Evolutionary conservation across 2,113 vertebrate species (phyloP).

Genomic region (Oenanthe melanoleuca): DNA sequence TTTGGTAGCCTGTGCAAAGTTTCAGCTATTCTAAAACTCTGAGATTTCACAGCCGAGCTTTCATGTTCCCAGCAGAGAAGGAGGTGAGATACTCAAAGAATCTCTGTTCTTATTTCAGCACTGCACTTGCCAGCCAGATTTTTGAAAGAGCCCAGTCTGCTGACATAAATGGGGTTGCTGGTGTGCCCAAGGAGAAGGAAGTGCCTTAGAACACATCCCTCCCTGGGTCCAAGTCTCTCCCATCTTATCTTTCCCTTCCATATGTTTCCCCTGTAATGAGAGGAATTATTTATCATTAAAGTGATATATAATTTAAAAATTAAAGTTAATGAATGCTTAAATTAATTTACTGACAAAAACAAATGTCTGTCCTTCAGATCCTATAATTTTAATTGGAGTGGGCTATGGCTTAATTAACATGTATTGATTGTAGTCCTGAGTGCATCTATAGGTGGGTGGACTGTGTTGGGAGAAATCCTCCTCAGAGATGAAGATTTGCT

Average conservation of each 20-base stretch:
- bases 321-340: constrained; percentile 44
- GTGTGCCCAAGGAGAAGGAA: constrained; percentile 11
- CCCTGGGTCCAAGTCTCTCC: neutral
- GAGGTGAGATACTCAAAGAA: constrained; percentile 56
- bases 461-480: neutral
- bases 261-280: constrained; percentile 60
- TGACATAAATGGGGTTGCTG: constrained; percentile 36
- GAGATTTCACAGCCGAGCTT: constrained; percentile 31
- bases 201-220: neutral
- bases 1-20: neutral
- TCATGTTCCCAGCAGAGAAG: constrained; percentile 47
- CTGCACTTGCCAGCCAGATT: constrained; percentile 32
- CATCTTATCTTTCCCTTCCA: constrained; percentile 57
- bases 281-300: constrained; percentile 61
- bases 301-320: constrained; percentile 48
- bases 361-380: constrained; percentile 50
- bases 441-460: constrained; percentile 23
- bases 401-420: constrained; percentile 50
- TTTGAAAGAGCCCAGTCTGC: constrained; percentile 24
- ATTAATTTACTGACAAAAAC: constrained; percentile 65
- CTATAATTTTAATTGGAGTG: constrained; percentile 49
- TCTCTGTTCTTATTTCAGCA: constrained; percentile 46
- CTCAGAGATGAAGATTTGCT: neutral
- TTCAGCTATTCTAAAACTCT: constrained; percentile 32
- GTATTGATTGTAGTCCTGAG: constrained; percentile 33